Base-by-base conservation (phyloP, 2,888 invertebrate genomes). In the Ferrisia virgata region DNA sequence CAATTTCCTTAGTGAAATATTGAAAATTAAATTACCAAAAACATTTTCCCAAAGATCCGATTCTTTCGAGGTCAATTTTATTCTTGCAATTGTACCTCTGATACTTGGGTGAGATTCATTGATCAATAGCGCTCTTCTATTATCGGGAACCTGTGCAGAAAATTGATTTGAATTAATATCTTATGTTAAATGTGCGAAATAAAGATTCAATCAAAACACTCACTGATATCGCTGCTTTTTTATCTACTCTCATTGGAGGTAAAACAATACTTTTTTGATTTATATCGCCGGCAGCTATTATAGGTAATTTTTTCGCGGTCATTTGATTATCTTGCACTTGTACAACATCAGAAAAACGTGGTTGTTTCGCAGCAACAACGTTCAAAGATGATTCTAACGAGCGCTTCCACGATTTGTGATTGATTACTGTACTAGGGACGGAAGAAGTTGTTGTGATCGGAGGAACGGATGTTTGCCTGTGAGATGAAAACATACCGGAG, bases 81-180 rank as follows among this genome's bases (percentile, higher is more conserved):
- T 85, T 13, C 85, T 76, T 11, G 86, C 85, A 81, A 84, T 64
- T 22, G 85, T 85, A 15, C 87, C 86, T 76, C 85, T 80, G 15
- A 85, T 90, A 0, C 93, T 92, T 86, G 89, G 91, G 86, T 90
- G 89, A 0, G 90, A 90, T 81, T 90, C 90, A 86, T 91, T 91
- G 1, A 39, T 31, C 15, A 83, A n/a, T 9, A 69, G 47, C 15
- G 76, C 83, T 76, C 72, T 76, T 28, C 47, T 39, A 33, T 83
- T 76, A 18, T 39, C 83, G 33, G 83, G 76, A 43, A 83, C 83
- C 83, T 83, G 11, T 15, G 9, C 53, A 64, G n/a, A n/a, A n/a
- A n/a, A n/a, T n/a, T n/a, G n/a, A n/a, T n/a, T n/a, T 13, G 28
- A 78, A 33, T 53, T n/a, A 9, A 18, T 36, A 5, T 36, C 33